phyloP scores from a whole-genome alignment of 2,888 invertebrate genomes.

The Pocota personata region DNA sequence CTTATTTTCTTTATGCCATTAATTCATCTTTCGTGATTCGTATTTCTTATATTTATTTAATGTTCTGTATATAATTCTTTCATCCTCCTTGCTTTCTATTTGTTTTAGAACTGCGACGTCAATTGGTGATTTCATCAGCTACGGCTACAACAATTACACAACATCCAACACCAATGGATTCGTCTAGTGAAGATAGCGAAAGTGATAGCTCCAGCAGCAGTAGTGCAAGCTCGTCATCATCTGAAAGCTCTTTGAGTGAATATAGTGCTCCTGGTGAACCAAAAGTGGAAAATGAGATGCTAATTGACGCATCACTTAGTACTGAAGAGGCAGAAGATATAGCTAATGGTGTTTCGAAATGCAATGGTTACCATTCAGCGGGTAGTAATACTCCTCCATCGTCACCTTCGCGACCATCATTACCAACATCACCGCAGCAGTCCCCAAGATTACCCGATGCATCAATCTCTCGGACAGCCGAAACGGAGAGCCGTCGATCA shows the following conservation, averaged over 20 bases:
- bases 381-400: conserved; percentile 49
- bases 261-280: conserved; percentile 68
- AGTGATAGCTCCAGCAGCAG: conserved; percentile 84
- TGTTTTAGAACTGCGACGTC: conserved; percentile 79
- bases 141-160: conserved; percentile 75
- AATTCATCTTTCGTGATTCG: too few relatives aligned
- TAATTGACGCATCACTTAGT: conserved; percentile 35
- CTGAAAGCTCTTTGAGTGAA: conserved; percentile 76
- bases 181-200: conserved; percentile 84
- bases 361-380: conserved; percentile 61
- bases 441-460: conserved; percentile 8
- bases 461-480: neutral
- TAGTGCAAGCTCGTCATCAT: conserved; percentile 82
- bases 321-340: conserved; percentile 42
- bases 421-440: conserved; percentile 15
- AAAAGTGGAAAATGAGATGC: conserved; percentile 40
- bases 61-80: neutral
- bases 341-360: conserved; percentile 36
- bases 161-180: conserved; percentile 79
- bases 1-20: too few relatives aligned
- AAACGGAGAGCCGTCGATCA: conserved; percentile 7
- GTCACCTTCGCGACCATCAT: conserved; percentile 40
- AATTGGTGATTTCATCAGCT: conserved; percentile 79
- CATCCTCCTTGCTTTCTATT: conserved; percentile 47
- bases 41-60: neutral